Conservation (phyloP, 2,888 invertebrate species). For the Drosophila meridionalis region DNA sequence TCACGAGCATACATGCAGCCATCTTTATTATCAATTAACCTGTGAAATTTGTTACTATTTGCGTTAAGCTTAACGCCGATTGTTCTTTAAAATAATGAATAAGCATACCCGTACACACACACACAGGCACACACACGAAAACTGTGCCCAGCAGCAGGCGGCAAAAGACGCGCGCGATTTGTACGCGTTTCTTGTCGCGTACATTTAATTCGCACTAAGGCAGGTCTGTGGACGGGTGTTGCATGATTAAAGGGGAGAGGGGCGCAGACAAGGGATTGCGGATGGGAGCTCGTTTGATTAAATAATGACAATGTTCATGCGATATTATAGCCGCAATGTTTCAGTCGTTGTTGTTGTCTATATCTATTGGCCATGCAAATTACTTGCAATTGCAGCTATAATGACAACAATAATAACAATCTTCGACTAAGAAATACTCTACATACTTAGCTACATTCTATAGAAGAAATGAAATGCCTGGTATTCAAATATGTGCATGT, state of each 20-base stretch:
- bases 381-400: conserved; percentile 55
- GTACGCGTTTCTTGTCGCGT: conserved; percentile 61
- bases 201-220: conserved; percentile 53
- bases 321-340: neutral
- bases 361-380: conserved; percentile 61
- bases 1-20: conserved; percentile 22
- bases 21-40: conserved; percentile 47
- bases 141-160: conserved; percentile 12
- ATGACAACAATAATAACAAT: neutral
- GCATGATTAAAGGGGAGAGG: neutral
- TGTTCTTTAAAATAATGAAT: conserved; percentile 33
- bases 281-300: conserved; percentile 30
- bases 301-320: conserved; percentile 58
- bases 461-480: neutral
- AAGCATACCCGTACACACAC: conserved; percentile 5
- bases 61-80: conserved; percentile 51
- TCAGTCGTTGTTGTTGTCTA: conserved; percentile 8
- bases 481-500: too few relatives aligned
- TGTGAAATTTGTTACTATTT: conserved; percentile 60
- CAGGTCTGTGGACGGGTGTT: conserved; percentile 1
- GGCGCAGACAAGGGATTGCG: neutral
- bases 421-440: neutral
- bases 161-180: conserved; percentile 40
- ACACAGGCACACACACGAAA: neutral
- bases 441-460: neutral